phyloP scores from a whole-genome alignment of 2,113 vertebrate species.

The Azemiops feae region DNA sequence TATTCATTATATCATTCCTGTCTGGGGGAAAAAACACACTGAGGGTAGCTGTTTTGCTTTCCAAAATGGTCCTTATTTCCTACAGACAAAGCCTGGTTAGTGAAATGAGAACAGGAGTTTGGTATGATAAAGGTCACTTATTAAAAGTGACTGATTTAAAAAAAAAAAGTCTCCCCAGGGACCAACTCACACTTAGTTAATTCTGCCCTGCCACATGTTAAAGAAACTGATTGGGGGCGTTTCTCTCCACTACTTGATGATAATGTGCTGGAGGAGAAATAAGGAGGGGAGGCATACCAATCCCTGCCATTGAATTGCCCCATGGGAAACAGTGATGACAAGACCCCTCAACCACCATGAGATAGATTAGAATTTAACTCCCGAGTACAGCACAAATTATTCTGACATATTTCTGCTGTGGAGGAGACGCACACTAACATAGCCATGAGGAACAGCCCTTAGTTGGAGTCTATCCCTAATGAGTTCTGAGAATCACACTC shows the following conservation, averaged over 20 bases:
- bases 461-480: background rate
- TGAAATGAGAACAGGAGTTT: background rate
- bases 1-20: background rate
- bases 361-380: background rate
- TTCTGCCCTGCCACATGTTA: background rate
- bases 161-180: background rate
- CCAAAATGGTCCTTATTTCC: background rate
- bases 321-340: background rate
- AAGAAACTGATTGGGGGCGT: background rate
- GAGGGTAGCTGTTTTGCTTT: background rate
- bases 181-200: background rate
- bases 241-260: background rate
- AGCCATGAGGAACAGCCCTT: background rate
- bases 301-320: background rate
- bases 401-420: background rate
- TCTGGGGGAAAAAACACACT: background rate
- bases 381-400: background rate
- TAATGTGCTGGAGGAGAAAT: background rate
- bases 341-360: background rate
- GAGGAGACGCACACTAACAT: background rate
- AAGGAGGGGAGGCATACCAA: background rate
- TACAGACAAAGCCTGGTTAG: background rate
- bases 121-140: background rate
- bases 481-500: background rate
- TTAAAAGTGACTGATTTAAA: background rate